Conservation (phyloP, 2,797 vertebrate species). For the Mormyrops attenuatus region DNA sequence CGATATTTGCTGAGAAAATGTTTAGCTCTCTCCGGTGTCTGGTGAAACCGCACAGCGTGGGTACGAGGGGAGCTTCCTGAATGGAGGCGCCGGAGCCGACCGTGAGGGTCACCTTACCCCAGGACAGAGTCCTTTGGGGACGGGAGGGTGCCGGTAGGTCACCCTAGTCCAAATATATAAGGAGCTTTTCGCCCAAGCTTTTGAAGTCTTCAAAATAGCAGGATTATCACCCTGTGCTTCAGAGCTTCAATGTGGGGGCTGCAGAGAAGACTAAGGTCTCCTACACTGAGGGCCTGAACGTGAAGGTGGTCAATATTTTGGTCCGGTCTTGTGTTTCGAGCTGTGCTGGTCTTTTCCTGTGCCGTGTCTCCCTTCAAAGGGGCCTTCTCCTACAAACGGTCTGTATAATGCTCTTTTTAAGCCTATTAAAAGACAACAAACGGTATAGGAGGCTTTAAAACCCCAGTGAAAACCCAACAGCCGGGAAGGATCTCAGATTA, state of each 20-base stretch:
- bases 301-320: conserved; percentile 43
- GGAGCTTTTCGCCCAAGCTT: not conserved
- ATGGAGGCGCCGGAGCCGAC: not conserved
- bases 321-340: conserved; percentile 43
- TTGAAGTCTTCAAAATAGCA: not conserved
- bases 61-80: conserved; percentile 17
- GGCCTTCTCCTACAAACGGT: conserved; percentile 49
- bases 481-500: conserved; percentile 52
- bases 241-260: not conserved
- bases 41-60: conserved; percentile 26
- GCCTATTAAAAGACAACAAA: conserved; percentile 32
- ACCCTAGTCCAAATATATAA: conserved; percentile 13
- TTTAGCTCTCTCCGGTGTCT: conserved; percentile 24
- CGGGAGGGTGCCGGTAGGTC: not conserved
- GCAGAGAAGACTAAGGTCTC: conserved; percentile 23
- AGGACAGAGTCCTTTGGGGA: not conserved
- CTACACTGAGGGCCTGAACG: conserved; percentile 40
- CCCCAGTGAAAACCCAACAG: conserved; percentile 52
- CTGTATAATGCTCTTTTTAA: conserved; percentile 53
- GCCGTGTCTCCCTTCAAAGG: conserved; percentile 32
- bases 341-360: conserved; percentile 36
- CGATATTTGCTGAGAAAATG: conserved; percentile 35
- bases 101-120: not conserved
- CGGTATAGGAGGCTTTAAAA: conserved; percentile 25
- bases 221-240: not conserved